Evolutionary conservation across 92 coral and sea anemone species (phyloP).

Genomic region (Phenganax subtilis): DNA sequence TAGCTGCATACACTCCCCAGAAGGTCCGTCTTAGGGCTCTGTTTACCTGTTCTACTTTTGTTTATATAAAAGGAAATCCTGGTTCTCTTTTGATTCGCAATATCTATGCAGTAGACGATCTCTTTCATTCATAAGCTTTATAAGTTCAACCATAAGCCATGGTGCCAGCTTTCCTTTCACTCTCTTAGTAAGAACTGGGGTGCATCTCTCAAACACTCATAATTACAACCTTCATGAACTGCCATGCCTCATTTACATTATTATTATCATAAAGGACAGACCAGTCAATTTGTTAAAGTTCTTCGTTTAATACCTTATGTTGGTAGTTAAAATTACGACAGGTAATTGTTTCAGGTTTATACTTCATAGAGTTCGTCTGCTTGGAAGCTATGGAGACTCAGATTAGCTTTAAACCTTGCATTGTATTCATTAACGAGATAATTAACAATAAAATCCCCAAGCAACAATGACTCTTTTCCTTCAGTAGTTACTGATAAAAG

Average conservation of each 20-base stretch:
- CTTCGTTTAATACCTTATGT: background rate
- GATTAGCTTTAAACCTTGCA: constrained; percentile 1
- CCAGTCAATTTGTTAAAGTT: background rate
- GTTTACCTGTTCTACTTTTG: constrained; percentile 1
- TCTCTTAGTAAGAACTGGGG: background rate
- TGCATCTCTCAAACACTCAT: background rate
- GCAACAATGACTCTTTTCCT: background rate
- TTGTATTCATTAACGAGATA: constrained; percentile 4
- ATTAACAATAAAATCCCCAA: constrained; percentile 26
- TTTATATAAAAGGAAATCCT: background rate
- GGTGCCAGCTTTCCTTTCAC: background rate
- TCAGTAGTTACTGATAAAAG: background rate
- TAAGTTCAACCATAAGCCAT: constrained; percentile 2
- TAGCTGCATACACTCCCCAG: too few species aligned
- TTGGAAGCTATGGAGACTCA: constrained; percentile 16
- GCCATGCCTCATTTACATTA: background rate
- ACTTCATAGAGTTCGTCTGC: background rate
- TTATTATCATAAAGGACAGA: background rate
- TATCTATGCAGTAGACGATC: constrained; percentile 7
- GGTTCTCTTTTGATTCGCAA: background rate
- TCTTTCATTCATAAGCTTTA: background rate
- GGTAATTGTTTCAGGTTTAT: background rate
- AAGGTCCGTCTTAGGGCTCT: background rate
- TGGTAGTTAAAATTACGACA: background rate
- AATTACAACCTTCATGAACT: background rate